Base-by-base conservation (phyloP, 2,888 invertebrate genomes). In the Leucania comma region DNA sequence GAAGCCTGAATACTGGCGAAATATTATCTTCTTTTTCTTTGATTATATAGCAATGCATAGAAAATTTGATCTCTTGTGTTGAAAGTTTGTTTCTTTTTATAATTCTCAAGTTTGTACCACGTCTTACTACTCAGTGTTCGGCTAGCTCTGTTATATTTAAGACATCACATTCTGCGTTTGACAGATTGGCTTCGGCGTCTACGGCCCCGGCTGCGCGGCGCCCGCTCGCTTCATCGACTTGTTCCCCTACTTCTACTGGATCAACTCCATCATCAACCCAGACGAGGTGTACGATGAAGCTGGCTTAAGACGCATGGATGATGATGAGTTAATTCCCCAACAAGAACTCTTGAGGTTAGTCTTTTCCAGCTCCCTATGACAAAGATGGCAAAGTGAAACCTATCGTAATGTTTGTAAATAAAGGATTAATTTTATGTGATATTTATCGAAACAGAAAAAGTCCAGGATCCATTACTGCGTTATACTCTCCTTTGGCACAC, bases 121-220 rank as follows among this genome's bases (percentile, higher is more conserved):
- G 5, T 51, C 8, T 0, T 0, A 26, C 14, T 20, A 53, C 2
- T 32, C 29, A 56, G 12, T 32, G 12, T 56, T n/a, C 56, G 5
- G 2, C 9, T 12, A 29, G 5, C 12, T 10, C 1, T 51, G 20
- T 2, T 22, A 14, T 35, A 35, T 32, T 22, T 12, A 35, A 57
- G 17, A 29, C 2, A 0, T 57, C 0, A 26, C 0, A n/a, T 78
- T 12, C 56, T 32, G 12, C 14, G 14, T 35, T 22, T 3, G 3
- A 4, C 78, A 94, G 94, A 67, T 93, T 0, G 94, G 94, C 0
- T 85, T 94, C 1, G 87, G 94, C 0, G 29, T 93, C 22, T 87
- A 81, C 0, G 93, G 94, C 0, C 93, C 93, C 0, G 92, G 93
- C 0, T 94, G 94, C 64, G 81, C 89, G 0, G 90, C 91, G 0